Conservation (phyloP, 1,140 invertebrate genomes). For the Oncopodura yosiiana region DNA sequence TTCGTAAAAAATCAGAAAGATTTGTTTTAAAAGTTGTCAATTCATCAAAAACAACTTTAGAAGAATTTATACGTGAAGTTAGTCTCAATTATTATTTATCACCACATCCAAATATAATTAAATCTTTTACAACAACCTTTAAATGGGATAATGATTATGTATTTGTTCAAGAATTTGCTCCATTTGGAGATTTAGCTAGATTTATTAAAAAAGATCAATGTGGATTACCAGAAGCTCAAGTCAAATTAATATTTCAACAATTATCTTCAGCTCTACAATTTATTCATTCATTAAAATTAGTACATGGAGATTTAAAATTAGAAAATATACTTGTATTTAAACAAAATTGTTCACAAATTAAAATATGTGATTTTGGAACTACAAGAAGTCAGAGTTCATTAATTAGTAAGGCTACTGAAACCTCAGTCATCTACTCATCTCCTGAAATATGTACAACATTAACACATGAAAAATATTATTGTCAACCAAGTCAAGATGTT, state of each 20-base stretch:
- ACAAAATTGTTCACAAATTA: constrained; percentile 42
- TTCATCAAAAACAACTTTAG: constrained; percentile 53
- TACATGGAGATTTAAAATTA: constrained; percentile 45
- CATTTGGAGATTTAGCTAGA: constrained; percentile 52
- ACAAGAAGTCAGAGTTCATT: neutral
- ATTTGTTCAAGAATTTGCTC: constrained; percentile 58
- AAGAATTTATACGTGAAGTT: constrained; percentile 79
- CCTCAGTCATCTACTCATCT: constrained; percentile 57
- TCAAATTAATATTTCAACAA: constrained; percentile 40
- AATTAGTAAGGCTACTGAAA: constrained; percentile 45
- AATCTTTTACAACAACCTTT: constrained; percentile 42
- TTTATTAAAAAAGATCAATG: constrained; percentile 47
- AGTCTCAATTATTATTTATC: constrained; percentile 47
- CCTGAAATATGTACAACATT: constrained; percentile 61
- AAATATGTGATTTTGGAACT: constrained; percentile 52
- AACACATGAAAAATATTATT: constrained; percentile 51
- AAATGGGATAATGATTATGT: constrained; percentile 47
- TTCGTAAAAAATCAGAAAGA: constrained; percentile 51
- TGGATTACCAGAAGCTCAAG: constrained; percentile 43
- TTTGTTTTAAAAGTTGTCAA: constrained; percentile 59
- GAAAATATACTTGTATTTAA: constrained; percentile 46
- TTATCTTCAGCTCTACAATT: constrained; percentile 47
- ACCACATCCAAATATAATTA: constrained; percentile 40
- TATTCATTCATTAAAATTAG: constrained; percentile 46
- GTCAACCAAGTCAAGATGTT: constrained; percentile 53